Percentiles rank a stretch among this genome's conserved stretches.
Evolutionary conservation across 2,888 invertebrate genomes (phyloP).

Genomic region (Tiphia femorata): DNA sequence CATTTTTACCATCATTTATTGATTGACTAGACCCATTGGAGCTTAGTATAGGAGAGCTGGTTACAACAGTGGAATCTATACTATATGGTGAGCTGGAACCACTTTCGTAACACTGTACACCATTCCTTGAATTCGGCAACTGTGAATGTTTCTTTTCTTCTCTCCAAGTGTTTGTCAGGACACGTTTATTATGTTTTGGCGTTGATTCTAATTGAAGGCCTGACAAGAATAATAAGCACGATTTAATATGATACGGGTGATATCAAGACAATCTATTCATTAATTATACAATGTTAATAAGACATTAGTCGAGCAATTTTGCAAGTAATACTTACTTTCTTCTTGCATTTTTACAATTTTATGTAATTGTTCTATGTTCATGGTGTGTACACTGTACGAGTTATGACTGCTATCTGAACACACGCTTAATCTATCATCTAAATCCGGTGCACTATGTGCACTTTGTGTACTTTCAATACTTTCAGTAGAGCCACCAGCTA

Average conservation of each 20-base stretch:
- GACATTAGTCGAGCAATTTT: not conserved
- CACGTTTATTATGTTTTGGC: slow-evolving; percentile 43
- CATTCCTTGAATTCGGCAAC: slow-evolving; percentile 58
- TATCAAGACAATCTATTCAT: not conserved
- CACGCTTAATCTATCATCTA: slow-evolving; percentile 62
- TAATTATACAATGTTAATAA: not conserved
- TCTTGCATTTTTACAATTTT: slow-evolving; percentile 56
- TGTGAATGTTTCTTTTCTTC: slow-evolving; percentile 49
- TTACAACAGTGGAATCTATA: slow-evolving; percentile 44
- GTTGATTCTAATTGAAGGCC: slow-evolving; percentile 49
- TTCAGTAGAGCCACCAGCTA: slow-evolving; percentile 59
- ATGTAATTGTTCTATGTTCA: slow-evolving; percentile 54
- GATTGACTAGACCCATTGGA: slow-evolving; percentile 49
- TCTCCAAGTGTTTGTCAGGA: slow-evolving; percentile 57
- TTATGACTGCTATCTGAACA: slow-evolving; percentile 62
- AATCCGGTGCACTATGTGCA: slow-evolving; percentile 63
- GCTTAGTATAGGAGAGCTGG: slow-evolving; percentile 60
- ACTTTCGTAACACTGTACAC: slow-evolving; percentile 23
- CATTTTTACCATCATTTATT: slow-evolving; percentile 41
- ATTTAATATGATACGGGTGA: not conserved
- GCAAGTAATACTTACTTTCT: slow-evolving; percentile 47
- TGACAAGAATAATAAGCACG: slow-evolving; percentile 17
- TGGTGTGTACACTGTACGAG: slow-evolving; percentile 53
- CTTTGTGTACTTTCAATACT: slow-evolving; percentile 65
- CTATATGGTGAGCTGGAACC: slow-evolving; percentile 37